A percentile compares a stretch with the other conserved stretches of the same genome.
phyloP scores from a whole-genome alignment of 2,113 vertebrate genomes.

The Myotis lucifugus region DNA sequence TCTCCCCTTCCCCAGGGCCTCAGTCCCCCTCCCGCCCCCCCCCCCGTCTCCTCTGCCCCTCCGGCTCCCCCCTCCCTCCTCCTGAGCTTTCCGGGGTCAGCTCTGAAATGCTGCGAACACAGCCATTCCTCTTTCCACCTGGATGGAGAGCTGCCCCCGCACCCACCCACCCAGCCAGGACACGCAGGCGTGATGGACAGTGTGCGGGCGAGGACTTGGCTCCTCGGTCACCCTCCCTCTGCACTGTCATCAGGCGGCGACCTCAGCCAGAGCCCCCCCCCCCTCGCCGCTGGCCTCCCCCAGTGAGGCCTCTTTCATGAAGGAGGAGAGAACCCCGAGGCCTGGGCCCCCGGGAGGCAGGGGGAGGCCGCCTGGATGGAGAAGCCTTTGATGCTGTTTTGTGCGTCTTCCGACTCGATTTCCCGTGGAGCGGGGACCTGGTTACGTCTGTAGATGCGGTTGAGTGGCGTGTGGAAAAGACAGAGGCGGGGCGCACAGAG shows the following conservation, averaged over 20 bases:
- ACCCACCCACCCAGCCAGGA: no score
- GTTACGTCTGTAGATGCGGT: accelerated
- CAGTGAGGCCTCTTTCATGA: accelerated
- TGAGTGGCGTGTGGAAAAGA: background rate
- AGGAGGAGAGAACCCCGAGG: background rate
- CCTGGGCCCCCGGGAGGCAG: accelerated
- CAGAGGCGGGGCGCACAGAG: accelerated
- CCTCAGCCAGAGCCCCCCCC: accelerated
- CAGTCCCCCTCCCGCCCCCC: accelerated
- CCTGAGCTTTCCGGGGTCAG: background rate
- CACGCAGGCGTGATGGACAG: background rate
- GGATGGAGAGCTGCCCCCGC: background rate
- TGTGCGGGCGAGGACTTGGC: background rate
- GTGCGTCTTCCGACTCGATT: accelerated
- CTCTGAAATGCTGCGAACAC: background rate
- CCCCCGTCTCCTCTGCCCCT: background rate
- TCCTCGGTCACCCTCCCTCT: background rate
- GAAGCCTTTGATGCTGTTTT: background rate
- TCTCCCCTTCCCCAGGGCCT: accelerated
- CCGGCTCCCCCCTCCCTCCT: accelerated
- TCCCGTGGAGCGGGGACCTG: accelerated
- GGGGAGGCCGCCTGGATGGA: background rate
- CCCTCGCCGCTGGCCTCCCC: background rate
- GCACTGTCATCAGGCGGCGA: accelerated
- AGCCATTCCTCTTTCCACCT: background rate